phyloP scores from a whole-genome alignment of 2,888 invertebrate species.

The Willowsia nigromaculata region DNA sequence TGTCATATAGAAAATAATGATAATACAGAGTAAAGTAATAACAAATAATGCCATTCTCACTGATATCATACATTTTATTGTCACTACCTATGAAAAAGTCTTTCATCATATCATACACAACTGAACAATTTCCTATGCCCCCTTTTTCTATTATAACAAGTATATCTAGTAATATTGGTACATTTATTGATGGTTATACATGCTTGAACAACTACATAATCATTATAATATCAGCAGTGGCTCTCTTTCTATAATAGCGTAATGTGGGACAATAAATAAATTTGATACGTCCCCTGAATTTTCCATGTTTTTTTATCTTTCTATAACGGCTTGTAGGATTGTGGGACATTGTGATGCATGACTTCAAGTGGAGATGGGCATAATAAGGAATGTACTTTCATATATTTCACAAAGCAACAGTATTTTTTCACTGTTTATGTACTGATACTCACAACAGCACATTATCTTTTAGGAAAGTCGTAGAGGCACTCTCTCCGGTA shows the following conservation, averaged over 20 bases:
- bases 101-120: conserved; percentile 35
- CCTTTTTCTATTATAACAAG: background rate
- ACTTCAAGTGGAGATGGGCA: background rate
- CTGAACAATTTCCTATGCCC: background rate
- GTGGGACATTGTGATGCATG: background rate
- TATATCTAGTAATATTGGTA: too few species aligned
- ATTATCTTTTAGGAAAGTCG: background rate
- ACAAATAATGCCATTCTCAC: background rate
- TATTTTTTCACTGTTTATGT: conserved; percentile 14
- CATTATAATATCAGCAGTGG: background rate
- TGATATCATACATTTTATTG: conserved; percentile 50
- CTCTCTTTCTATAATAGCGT: conserved; percentile 9
- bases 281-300: conserved; percentile 38
- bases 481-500: background rate
- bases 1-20: background rate
- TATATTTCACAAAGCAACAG: conserved; percentile 7
- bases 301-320: conserved; percentile 23
- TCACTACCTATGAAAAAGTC: conserved; percentile 30
- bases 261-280: conserved; percentile 61
- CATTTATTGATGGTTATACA: too few species aligned
- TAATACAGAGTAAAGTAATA: too few species aligned
- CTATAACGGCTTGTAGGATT: background rate
- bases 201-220: background rate
- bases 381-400: background rate
- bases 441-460: background rate